Evolutionary conservation across 2,797 vertebrate genomes (phyloP), one percentile per base, ranked within the genome.

Genomic region (Loriculus beryllinus): DNA sequence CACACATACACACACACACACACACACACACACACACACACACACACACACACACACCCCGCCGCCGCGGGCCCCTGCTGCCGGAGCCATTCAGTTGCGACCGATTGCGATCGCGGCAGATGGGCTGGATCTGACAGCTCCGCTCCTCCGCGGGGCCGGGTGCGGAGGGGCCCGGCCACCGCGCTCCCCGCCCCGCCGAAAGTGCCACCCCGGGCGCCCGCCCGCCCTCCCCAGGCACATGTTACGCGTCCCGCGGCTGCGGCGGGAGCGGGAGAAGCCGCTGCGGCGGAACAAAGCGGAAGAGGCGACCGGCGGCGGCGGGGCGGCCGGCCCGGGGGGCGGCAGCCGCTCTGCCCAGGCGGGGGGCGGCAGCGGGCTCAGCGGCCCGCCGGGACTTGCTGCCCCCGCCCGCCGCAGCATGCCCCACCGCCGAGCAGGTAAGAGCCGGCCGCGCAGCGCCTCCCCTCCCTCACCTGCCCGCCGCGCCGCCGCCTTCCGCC

Each of bases 81-180:
- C 98, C 98, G 97, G 97, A 97, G 97, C 97, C 98, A 93, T 98
- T 99, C 97, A 98, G 96, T 98, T 98, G 98, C 98, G 98, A 98
- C 98, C 98, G 98, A 98, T 98, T 97, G 97, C 98, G 98, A 98
- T 98, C 97, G 98, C 97, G 93, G 98, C 98, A 99, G 98, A 99
- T 98, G 98, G 98, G 98, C 98, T 92, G 96, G 96, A 97, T 97
- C 96, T 97, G 97, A 97, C 97, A 96, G 97, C 96, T 90, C 95
- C 88, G 94, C 94, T 97, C 95, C 97, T 97, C 86, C 93, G 97
- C 97, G 91, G 96, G 96, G 81, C 95, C 94, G 91, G 96, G 88
- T 77, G 56, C 39, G 65, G 89, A 97, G 97, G 74, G 88, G 96
- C 75, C 94, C 94, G 90, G 82, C 77, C 29, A 81, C 59, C n/a